Percentiles rank a stretch among this genome's conserved stretches.
These are phyloP conservation scores for Hirtodrosophila histrioides DNA, from an alignment of 2,888 invertebrate genomes.

Conservation along the genomic window DNA sequence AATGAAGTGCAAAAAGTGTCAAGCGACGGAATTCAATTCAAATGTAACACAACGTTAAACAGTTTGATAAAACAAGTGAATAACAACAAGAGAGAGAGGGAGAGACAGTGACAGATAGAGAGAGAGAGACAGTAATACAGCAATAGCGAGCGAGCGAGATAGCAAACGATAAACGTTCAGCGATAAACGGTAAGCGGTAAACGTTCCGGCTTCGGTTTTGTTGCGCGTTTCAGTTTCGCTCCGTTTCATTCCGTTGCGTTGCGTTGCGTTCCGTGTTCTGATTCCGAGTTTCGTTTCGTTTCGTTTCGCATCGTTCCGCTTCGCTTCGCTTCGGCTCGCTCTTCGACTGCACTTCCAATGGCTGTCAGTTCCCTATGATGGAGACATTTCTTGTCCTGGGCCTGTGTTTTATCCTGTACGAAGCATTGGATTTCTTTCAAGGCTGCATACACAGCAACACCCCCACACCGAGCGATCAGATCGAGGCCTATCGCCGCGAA, in stretches of 20 bases:
- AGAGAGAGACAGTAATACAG: slow-evolving; percentile 4
- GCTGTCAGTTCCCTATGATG: slow-evolving; percentile 85
- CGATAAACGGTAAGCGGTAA: slow-evolving; percentile 6
- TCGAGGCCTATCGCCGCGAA: slow-evolving; percentile 84
- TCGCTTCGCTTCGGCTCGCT: slow-evolving; percentile 10
- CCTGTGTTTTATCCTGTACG: slow-evolving; percentile 88
- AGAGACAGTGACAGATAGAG: slow-evolving; percentile 9
- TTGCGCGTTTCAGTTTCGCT: slow-evolving; percentile 4
- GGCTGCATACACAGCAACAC: slow-evolving; percentile 84
- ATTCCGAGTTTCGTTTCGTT: slow-evolving; percentile 28
- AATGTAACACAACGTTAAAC: slow-evolving; percentile 19
- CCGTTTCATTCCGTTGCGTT: slow-evolving; percentile 18
- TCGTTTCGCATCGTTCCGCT: slow-evolving; percentile 34
- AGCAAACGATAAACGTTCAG: slow-evolving; percentile 6
- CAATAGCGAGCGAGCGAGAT: background rate
- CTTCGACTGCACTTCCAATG: slow-evolving; percentile 70
- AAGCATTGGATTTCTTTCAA: slow-evolving; percentile 88
- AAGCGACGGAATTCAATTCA: slow-evolving; percentile 42
- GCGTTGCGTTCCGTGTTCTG: slow-evolving; percentile 16
- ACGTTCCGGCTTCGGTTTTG: background rate
- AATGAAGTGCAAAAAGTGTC: slow-evolving; percentile 75
- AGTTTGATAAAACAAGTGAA: slow-evolving; percentile 4
- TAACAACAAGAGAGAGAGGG: background rate
- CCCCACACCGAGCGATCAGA: slow-evolving; percentile 82
- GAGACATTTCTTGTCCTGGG: slow-evolving; percentile 89